Conservation (phyloP, 2,888 invertebrate genomes). For the Limnephilus lunatus region DNA sequence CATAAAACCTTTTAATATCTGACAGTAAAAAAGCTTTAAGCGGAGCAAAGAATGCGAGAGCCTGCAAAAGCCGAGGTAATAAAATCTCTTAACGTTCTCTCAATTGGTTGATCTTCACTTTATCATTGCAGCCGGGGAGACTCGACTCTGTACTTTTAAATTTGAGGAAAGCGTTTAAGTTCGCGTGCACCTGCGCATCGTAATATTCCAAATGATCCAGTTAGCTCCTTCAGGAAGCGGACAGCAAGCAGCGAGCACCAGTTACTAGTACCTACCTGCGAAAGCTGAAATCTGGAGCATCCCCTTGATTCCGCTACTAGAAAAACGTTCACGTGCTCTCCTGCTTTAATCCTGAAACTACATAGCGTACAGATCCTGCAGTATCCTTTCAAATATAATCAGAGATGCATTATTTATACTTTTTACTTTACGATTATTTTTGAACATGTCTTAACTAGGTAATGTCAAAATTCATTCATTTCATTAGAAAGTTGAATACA, state of each 20-base stretch:
- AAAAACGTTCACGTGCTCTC: neutral
- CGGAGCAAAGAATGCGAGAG: neutral
- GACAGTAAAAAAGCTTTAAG: neutral
- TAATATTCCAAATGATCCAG: constrained; percentile 47
- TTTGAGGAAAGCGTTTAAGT: constrained; percentile 36
- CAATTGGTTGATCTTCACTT: constrained; percentile 9
- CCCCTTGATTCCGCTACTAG: neutral
- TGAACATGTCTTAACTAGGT: no score
- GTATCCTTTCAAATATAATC: neutral
- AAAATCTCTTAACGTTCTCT: constrained; percentile 18
- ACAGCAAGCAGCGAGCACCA: neutral
- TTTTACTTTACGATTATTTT: neutral
- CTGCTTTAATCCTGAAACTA: neutral
- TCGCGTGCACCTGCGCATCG: constrained; percentile 51
- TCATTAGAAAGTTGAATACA: no score
- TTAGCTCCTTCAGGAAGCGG: constrained; percentile 44
- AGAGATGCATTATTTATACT: neutral
- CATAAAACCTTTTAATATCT: constrained; percentile 2
- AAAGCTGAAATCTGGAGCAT: neutral
- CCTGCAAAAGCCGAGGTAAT: neutral
- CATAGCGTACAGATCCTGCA: neutral
- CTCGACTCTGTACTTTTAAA: constrained; percentile 32
- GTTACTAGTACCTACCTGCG: neutral
- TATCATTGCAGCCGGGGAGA: constrained; percentile 9
- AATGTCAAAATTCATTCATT: neutral